These are phyloP conservation scores for Xiphorhynchus elegans DNA, from an alignment of 2,113 vertebrate genomes.

Conservation along the genomic window DNA sequence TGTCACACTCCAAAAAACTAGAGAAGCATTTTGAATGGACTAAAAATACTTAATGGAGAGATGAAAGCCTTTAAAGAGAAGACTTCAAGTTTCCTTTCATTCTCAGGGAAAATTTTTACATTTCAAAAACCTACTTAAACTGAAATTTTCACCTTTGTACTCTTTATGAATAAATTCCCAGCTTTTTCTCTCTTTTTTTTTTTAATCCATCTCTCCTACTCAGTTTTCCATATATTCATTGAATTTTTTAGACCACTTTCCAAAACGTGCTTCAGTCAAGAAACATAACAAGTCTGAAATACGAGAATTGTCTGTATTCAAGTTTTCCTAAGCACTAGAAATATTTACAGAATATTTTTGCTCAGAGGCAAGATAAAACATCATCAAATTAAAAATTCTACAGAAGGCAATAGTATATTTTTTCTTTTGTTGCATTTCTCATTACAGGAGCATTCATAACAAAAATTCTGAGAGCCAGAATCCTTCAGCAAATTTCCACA, in stretches of 20 bases:
- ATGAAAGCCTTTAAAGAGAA: neutral
- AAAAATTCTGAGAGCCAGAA: neutral
- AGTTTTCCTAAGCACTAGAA: neutral
- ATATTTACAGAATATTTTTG: neutral
- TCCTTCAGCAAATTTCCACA: neutral
- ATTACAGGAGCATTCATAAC: neutral
- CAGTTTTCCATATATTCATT: neutral
- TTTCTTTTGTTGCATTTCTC: neutral
- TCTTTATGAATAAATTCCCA: neutral
- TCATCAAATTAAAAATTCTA: neutral
- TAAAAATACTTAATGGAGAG: neutral
- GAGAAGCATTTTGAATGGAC: neutral
- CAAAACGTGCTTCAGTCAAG: neutral
- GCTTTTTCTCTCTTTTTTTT: neutral
- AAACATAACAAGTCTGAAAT: neutral
- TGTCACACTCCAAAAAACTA: neutral
- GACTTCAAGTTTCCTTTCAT: neutral
- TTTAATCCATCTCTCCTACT: neutral
- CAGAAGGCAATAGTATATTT: neutral
- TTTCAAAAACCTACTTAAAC: neutral
- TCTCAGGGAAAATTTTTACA: neutral
- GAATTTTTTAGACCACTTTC: neutral
- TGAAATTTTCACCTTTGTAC: neutral
- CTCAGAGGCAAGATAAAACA: neutral
- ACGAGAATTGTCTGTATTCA: neutral